Percentiles rank a stretch among this genome's conserved stretches.
Conservation (phyloP, 1,140 invertebrate species). For the Tetranychus cinnabarinus region DNA sequence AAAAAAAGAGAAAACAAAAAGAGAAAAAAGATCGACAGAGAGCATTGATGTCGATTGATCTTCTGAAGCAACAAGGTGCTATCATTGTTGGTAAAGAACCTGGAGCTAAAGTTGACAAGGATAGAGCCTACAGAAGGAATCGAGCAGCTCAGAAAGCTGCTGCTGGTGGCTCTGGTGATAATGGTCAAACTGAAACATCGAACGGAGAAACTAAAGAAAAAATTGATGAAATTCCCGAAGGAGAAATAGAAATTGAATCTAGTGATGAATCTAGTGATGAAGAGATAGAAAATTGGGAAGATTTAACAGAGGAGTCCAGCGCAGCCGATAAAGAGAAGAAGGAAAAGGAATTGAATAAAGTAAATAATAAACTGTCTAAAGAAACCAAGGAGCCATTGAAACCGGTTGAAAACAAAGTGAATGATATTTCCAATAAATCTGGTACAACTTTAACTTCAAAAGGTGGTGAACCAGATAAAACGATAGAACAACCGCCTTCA, state of each 20-base stretch:
- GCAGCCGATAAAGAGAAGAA: neutral
- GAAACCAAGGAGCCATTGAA: neutral
- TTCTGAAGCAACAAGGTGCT: constrained; percentile 55
- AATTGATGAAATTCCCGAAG: neutral
- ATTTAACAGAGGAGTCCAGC: neutral
- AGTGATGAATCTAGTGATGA: constrained; percentile 9
- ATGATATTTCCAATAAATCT: constrained; percentile 30
- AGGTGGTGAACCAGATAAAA: constrained; percentile 20
- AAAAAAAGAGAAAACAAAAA: constrained; percentile 29
- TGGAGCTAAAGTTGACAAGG: constrained; percentile 10
- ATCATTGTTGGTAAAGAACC: constrained; percentile 31
- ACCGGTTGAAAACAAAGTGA: constrained; percentile 22
- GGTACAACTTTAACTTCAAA: constrained; percentile 30
- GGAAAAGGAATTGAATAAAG: neutral
- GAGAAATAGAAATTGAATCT: constrained; percentile 1
- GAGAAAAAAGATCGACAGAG: constrained; percentile 47
- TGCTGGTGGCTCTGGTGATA: constrained; percentile 4
- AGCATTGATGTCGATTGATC: constrained; percentile 59
- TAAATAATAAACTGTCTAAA: neutral
- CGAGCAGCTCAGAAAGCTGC: constrained; percentile 1
- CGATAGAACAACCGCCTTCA: neutral
- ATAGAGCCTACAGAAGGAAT: neutral
- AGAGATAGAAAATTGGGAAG: constrained; percentile 21
- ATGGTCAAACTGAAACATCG: too few relatives aligned
- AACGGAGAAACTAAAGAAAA: too few relatives aligned